Evolutionary conservation across 2,797 vertebrate species (phyloP).

Genomic region (Falco columbarius): DNA sequence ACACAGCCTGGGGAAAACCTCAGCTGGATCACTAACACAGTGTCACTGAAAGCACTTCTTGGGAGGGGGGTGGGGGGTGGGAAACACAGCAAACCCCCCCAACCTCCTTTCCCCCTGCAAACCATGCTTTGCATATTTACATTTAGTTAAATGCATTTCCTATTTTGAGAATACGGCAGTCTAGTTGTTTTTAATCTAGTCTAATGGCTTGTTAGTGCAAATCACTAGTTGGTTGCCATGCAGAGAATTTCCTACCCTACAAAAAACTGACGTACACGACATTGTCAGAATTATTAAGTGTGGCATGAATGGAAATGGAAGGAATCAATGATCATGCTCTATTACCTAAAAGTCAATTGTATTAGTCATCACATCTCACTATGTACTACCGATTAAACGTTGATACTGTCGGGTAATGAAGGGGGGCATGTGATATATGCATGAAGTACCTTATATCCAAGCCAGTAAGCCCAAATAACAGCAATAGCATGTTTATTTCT

Average conservation of each 20-base stretch:
- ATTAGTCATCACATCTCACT: conserved; percentile 35
- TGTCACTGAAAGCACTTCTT: conserved; percentile 12
- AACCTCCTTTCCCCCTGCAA: background rate
- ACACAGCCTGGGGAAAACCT: background rate
- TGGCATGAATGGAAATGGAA: conserved; percentile 38
- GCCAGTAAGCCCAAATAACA: conserved; percentile 99
- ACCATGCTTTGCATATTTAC: conserved; percentile 47
- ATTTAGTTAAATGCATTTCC: background rate
- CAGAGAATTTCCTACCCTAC: conserved; percentile 29
- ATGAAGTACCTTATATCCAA: conserved; percentile 96
- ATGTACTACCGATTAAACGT: background rate
- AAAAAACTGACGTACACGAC: background rate
- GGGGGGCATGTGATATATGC: conserved; percentile 42
- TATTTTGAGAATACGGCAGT: background rate
- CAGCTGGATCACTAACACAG: background rate
- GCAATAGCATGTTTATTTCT: conserved; percentile 95
- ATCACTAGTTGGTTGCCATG: conserved; percentile 54
- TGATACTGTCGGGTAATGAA: conserved; percentile 34
- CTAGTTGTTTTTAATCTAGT: conserved; percentile 16
- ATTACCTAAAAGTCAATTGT: background rate
- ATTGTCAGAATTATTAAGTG: background rate
- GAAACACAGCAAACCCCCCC: background rate
- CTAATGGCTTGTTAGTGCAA: conserved; percentile 68
- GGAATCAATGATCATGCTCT: conserved; percentile 61
- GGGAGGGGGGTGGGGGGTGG: background rate